Base-by-base conservation (phyloP, 2,113 vertebrate species). In the Chrysochloris asiatica region DNA sequence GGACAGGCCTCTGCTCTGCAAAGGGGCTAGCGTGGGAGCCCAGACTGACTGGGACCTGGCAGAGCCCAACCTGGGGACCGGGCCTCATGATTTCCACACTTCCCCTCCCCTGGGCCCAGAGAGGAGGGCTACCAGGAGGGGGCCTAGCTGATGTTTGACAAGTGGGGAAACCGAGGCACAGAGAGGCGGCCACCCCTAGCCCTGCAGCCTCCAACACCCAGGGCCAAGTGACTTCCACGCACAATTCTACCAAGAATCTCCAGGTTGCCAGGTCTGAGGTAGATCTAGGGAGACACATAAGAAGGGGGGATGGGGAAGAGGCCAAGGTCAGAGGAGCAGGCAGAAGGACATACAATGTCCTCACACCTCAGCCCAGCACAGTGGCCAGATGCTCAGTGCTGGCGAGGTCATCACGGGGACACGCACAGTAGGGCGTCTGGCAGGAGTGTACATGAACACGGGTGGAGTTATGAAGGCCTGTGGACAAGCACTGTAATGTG, bases 11-110 rank as follows among this genome's bases (percentile, higher is more conserved):
- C 11, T 12, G 78, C 54, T 69, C 75, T 54, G 33, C 0, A 4
- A n/a, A 1, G 16, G 47, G 30, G 97, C 98, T 97, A 3, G 41
- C 43, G 16, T 24, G 48, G 84, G 69, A 69, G 12, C 19, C 36
- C 12, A 36, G 65, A 36, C 21, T 54, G 59, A 38, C n/a, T 3
- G 19, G 52, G 22, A n/a, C 33, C 6, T n/a, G n/a, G n/a, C n/a
- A n/a, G n/a, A n/a, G 41, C 45, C n/a, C 28, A 13, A 83, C 47
- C 65, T 21, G 36, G 63, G 11, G 59, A 3, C 30, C 3, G 6
- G 72, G 47, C 41, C 59, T 52, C 50, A n/a, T n/a, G n/a, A n/a
- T n/a, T 52, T 26, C 59, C 69, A 5, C 28, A 9, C 13, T 63
- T 28, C 28, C 38, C 56, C 19, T 36, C 19, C 5, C 12, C 38